Evolutionary conservation across 2,797 vertebrate genomes (phyloP).

Genomic region (Acanthis flammea): DNA sequence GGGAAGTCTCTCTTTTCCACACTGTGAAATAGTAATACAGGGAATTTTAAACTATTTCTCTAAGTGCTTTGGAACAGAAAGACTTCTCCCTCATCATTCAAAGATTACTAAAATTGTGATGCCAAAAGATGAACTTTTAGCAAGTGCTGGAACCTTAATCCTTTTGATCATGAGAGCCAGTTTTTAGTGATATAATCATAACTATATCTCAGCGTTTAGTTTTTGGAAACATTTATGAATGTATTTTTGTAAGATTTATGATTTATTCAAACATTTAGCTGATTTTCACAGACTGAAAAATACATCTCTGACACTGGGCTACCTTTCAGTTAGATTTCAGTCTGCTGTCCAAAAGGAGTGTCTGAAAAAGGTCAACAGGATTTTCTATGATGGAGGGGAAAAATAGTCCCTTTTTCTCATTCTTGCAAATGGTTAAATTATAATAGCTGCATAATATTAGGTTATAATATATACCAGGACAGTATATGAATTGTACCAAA

Average conservation of each 20-base stretch:
- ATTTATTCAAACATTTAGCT: neutral
- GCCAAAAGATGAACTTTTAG: neutral
- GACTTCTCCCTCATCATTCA: rapidly evolving
- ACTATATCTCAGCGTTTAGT: neutral
- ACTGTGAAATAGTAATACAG: neutral
- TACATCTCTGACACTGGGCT: neutral
- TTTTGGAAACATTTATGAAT: neutral
- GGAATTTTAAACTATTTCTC: neutral
- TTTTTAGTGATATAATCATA: neutral
- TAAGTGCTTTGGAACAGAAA: neutral
- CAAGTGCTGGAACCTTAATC: neutral
- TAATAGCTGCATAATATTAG: neutral
- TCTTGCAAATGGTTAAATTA: neutral
- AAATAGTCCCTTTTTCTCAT: neutral
- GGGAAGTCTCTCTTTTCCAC: neutral
- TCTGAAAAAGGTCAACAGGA: neutral
- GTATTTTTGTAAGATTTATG: neutral
- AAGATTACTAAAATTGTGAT: neutral
- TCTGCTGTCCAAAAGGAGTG: neutral
- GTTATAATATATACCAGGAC: neutral
- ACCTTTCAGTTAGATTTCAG: neutral
- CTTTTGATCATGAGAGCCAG: neutral
- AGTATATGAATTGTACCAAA: neutral
- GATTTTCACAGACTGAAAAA: neutral
- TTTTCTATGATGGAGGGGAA: neutral